These are phyloP conservation scores for Calliopsis andreniformis DNA, from an alignment of 1,140 invertebrate species.

Conservation along the genomic window DNA sequence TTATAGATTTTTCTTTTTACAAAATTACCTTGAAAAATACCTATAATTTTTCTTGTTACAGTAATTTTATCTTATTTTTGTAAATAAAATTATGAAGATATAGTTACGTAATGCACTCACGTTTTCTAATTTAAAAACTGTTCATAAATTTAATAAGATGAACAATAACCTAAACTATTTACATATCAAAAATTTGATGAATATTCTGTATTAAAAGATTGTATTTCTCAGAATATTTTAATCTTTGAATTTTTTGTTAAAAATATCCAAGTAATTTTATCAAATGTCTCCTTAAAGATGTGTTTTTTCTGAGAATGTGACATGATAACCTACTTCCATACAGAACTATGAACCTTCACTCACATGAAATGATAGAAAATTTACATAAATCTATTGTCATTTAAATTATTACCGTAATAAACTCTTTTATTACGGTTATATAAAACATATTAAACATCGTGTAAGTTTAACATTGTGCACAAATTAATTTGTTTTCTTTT, in stretches of 20 bases:
- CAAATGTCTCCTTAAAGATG: slow-evolving; percentile 3
- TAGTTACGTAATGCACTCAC: slow-evolving; percentile 9
- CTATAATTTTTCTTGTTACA: not conserved
- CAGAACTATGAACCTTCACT: not conserved
- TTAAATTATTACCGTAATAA: not conserved
- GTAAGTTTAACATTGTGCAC: not conserved
- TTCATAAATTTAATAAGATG: slow-evolving; percentile 1
- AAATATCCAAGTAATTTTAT: slow-evolving; percentile 7
- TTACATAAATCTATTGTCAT: not conserved
- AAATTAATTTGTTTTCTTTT: not conserved
- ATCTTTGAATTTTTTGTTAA: slow-evolving; percentile 18
- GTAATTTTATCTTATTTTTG: not conserved
- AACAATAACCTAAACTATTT: slow-evolving; percentile 36
- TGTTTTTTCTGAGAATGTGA: slow-evolving; percentile 19
- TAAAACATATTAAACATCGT: not conserved
- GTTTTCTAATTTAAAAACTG: slow-evolving; percentile 5
- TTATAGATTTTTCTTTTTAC: not conserved
- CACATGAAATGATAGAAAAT: slow-evolving; percentile 13
- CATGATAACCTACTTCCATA: slow-evolving; percentile 32
- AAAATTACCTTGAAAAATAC: slow-evolving; percentile 9
- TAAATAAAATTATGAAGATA: not conserved
- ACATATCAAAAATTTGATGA: not conserved
- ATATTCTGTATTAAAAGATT: not conserved
- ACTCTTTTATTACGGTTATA: not conserved
- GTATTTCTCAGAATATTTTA: not conserved